phyloP scores from a whole-genome alignment of 2,888 invertebrate species.

The Acleris laterana region DNA sequence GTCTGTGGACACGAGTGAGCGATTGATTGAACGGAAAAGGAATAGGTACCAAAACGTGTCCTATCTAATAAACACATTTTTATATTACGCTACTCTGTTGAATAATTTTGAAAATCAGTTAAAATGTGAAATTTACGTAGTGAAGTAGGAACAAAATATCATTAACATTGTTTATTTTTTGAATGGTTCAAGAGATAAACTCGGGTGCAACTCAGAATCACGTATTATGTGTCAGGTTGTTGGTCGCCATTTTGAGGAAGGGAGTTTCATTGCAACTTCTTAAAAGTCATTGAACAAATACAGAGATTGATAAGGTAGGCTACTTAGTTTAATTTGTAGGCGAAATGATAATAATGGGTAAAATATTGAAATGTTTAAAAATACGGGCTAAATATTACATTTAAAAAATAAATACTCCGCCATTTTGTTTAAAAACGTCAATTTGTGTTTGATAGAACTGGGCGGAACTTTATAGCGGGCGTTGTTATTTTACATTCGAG shows the following conservation, averaged over 20 bases:
- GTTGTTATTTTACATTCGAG: background rate
- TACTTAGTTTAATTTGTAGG: background rate
- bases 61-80: background rate
- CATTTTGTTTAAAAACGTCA: slow-evolving; percentile 2
- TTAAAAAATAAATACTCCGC: background rate
- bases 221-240: background rate
- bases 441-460: background rate
- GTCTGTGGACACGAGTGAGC: background rate
- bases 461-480: background rate
- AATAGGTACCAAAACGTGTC: background rate
- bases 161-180: background rate
- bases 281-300: slow-evolving; percentile 2
- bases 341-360: background rate
- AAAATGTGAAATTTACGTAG: background rate
- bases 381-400: background rate
- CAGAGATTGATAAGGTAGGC: background rate
- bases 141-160: background rate
- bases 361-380: background rate
- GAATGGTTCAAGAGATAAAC: slow-evolving; percentile 14
- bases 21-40: background rate
- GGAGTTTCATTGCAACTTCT: background rate
- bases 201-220: slow-evolving; percentile 16
- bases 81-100: background rate
- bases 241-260: slow-evolving; percentile 31
- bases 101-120: slow-evolving; percentile 6